These are phyloP conservation scores for Pelosia muscerda DNA, from an alignment of 2,888 invertebrate species.

Conservation along the genomic window DNA sequence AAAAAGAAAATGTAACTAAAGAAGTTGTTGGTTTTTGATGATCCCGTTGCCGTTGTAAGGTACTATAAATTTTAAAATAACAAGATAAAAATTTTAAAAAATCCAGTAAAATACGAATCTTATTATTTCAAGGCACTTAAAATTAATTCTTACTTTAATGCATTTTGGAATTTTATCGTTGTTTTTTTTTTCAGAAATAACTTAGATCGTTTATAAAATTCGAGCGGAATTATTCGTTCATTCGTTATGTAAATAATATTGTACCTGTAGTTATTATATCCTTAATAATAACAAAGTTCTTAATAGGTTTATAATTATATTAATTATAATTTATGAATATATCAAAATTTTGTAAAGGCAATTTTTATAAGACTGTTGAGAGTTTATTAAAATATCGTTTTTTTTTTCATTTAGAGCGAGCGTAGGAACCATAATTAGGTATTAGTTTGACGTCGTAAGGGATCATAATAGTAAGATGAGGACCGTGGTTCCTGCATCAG, in stretches of 20 bases:
- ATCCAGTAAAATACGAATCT: not conserved
- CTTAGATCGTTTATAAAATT: not conserved
- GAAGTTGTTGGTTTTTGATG: not conserved
- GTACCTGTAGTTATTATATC: constrained; percentile 1
- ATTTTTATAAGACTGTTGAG: no score
- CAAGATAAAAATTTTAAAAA: not conserved
- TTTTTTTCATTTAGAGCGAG: no score
- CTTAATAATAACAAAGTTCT: not conserved
- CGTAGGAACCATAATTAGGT: no score
- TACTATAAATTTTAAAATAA: no score
- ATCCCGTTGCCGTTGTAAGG: no score
- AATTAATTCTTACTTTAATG: not conserved
- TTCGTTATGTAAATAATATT: not conserved
- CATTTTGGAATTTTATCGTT: not conserved
- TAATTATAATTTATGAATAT: constrained; percentile 6
- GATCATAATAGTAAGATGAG: no score
- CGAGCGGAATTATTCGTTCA: not conserved
- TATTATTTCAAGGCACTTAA: not conserved
- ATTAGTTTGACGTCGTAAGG: no score
- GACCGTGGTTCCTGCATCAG: no score
- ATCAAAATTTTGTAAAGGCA: no score
- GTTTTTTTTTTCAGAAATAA: not conserved
- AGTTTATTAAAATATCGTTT: no score
- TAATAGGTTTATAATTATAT: not conserved
- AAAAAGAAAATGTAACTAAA: not conserved